Base-by-base conservation (phyloP, 2,888 invertebrate species). In the Ceraclea dissimilis region DNA sequence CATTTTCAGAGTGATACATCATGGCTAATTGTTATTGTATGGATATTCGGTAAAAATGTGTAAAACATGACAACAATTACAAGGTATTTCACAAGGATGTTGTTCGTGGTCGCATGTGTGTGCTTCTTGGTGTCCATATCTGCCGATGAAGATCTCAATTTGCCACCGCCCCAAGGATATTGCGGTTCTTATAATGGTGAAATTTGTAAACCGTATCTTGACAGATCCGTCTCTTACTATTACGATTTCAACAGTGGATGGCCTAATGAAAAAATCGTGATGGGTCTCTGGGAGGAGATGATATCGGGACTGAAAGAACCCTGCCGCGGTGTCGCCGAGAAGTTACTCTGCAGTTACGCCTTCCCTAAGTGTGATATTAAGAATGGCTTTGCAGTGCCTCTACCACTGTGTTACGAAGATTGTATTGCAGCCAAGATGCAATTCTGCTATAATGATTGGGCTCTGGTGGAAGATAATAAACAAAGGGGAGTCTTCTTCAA, bases 391-490 rank as follows among this genome's bases (percentile, higher is more conserved):
- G 84, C 88, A 2, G 78, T 82, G 61, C 84, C 83, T 52, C 76
- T 93, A 58, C 91, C 93, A 2, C 75, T 94, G 4, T 94, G 94
- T 72, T 89, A 90, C 67, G 95, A 96, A 78, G 94, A 95, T 69
- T 97, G 96, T 69, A 83, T 90, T 69, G 95, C 95, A 53, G 89
- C 93, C 21, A 87, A 88, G 69, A 84, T 89, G 70, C 84, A 93
- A 67, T 91, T 93, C 73, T 97, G 96, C 72, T 93, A 90, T 71
- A 90, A 88, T 68, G 92, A 94, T 69, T 96, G 96, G 95, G 88
- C 90, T 20, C 75, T 90, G 56, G 84, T 95, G 55, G 92, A 93
- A 72, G 90, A 92, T 67, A 89, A 90, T 69, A 93, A 92, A 69
- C 82, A 83, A 58, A 80, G 86, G 59, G 85, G 87, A 47, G 84